Evolutionary conservation across 2,888 invertebrate species (phyloP).

Genomic region (Ganaspis brasiliensis): DNA sequence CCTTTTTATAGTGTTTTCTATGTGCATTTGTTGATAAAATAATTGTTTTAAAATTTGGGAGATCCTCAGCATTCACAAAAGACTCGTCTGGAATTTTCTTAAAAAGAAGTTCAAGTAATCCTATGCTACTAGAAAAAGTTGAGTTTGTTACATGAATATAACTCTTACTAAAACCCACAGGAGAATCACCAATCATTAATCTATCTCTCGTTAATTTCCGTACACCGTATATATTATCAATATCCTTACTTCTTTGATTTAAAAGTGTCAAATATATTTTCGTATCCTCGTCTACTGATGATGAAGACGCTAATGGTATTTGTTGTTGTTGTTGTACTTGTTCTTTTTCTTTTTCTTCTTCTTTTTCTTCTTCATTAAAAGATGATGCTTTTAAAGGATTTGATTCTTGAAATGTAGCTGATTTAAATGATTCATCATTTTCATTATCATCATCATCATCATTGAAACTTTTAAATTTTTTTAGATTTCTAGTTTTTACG

Average conservation of each 20-base stretch:
- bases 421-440: background rate
- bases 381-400: background rate
- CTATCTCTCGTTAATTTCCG: background rate
- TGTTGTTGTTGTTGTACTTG: no score
- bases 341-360: no score
- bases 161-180: background rate
- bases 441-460: background rate
- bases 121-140: background rate
- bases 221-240: background rate
- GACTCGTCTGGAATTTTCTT: background rate
- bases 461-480: no score
- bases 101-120: constrained; percentile 1
- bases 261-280: background rate
- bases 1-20: background rate
- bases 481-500: no score
- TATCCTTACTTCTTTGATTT: background rate
- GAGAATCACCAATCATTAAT: constrained; percentile 2
- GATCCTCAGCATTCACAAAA: background rate
- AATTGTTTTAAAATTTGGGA: background rate
- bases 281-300: background rate
- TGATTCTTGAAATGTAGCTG: background rate
- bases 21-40: background rate
- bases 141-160: background rate
- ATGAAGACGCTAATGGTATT: background rate
- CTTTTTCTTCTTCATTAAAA: no score